Percentiles rank a stretch among this genome's conserved stretches.
Evolutionary conservation across 2,888 invertebrate genomes (phyloP).

Genomic region (Gasteruption jaculator): DNA sequence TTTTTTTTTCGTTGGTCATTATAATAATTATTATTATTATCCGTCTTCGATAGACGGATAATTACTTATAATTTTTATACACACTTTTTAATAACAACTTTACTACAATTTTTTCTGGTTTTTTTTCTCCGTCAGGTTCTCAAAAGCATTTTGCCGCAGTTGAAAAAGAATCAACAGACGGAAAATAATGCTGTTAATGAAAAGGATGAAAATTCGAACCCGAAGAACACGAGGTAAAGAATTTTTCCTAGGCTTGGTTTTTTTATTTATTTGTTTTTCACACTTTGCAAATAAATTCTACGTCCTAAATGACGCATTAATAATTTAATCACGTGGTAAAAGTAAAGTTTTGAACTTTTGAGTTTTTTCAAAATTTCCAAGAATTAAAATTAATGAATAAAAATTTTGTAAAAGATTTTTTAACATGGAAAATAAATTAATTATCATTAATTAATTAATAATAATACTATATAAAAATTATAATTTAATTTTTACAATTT

Average conservation of each 20-base stretch:
- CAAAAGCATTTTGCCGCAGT: conserved; percentile 47
- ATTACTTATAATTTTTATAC: too few species aligned
- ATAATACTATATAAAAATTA: neutral
- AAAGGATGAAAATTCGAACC: conserved; percentile 9
- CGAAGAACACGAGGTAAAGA: conserved; percentile 13
- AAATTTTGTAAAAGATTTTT: conserved; percentile 1
- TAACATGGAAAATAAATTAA: neutral
- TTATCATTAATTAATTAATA: neutral
- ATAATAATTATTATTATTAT: too few species aligned
- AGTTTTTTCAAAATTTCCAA: conserved; percentile 22
- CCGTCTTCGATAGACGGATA: too few species aligned
- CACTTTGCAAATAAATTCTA: neutral
- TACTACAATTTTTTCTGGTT: neutral
- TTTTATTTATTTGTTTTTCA: neutral
- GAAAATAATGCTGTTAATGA: conserved; percentile 33
- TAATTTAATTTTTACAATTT: conserved; percentile 3
- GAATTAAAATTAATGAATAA: conserved; percentile 14
- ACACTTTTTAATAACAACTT: too few species aligned
- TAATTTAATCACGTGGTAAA: too few species aligned
- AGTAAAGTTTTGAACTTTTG: too few species aligned
- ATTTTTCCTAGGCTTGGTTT: conserved; percentile 5
- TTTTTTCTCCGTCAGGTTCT: conserved; percentile 34
- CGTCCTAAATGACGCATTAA: neutral
- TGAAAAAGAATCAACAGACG: conserved; percentile 42
- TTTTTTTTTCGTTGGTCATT: neutral